These are phyloP conservation scores for Drosophila planitibia DNA, from an alignment of 2,888 invertebrate species.

Conservation along the genomic window DNA sequence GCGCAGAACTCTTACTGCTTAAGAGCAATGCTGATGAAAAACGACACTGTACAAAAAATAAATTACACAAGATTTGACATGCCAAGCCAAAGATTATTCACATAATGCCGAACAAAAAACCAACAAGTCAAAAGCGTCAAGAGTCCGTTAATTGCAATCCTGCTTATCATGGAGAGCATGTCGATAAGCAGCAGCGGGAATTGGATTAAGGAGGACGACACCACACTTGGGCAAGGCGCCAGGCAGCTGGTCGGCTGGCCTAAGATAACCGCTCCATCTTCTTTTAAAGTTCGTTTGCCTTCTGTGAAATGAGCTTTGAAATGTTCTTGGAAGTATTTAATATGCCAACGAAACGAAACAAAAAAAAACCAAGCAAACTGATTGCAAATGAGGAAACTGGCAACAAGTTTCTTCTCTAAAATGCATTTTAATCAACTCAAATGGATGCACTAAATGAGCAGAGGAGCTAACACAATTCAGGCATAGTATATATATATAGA, in stretches of 20 bases:
- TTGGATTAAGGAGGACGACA: background rate
- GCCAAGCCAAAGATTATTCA: too few species aligned
- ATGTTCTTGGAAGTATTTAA: background rate
- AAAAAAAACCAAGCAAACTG: background rate
- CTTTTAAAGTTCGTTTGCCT: background rate
- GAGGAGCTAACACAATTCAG: conserved; percentile 8
- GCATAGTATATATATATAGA: background rate
- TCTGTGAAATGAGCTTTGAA: background rate
- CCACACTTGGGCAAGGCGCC: background rate
- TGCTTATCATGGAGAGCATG: background rate
- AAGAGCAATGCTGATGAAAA: background rate
- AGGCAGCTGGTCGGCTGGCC: background rate
- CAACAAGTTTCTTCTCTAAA: conserved; percentile 4
- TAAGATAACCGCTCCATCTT: background rate
- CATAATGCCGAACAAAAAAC: too few species aligned
- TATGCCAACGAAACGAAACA: background rate
- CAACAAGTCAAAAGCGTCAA: background rate
- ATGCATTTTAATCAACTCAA: conserved; percentile 38
- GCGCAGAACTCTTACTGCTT: background rate
- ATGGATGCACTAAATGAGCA: conserved; percentile 26
- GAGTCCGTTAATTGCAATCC: background rate
- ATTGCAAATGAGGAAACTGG: conserved; percentile 12
- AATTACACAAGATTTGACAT: background rate
- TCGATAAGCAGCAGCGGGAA: background rate
- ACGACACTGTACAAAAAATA: background rate